Evolutionary conservation across 2,113 vertebrate genomes (phyloP), one percentile per base, ranked within the genome.

Genomic region (Bos indicus): DNA sequence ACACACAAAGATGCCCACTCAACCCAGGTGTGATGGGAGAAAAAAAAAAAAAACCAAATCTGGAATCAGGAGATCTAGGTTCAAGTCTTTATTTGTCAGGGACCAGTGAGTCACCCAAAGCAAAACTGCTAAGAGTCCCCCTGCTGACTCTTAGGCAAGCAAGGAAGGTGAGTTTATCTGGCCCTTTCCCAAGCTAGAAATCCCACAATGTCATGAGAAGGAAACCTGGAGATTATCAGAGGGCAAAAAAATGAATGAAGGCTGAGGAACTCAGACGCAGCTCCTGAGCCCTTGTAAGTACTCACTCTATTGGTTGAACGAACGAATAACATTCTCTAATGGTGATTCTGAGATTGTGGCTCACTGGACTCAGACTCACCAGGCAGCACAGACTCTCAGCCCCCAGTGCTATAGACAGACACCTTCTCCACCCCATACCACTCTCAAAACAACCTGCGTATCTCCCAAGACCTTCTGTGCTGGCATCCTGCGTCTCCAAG

Each of bases 11-110:
- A 77, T 13, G 52, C 6, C 59, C 23, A 3, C 23, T 94, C 30
- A 40, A n/a, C 52, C 14, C 0, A 2, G 25, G 19, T 7, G 6
- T 51, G 25, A 67, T 16, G 13, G 11, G 74, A 23, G 33, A 52
- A 56, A 96, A 93, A 71, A 91, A 7, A 43, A 57, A 56, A 28
- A 96, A 95, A 43, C 13, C 77, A 96, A 95, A 62, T 36, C 33
- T 59, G 16, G 51, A 80, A 15, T 88, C 21, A 25, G 86, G 59
- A 87, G 25, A 52, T 84, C 19, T 51, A 21, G 36, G 30, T 82
- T 87, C 40, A 40, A 93, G 71, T 64, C 30, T 52, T 91, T 36
- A 52, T 51, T 80, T 52, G 52, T 52, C 30, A 96, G 57, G 60
- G 54, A 6, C 19, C 59, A 8, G 7, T 82, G 54, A 60, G 16